Base-by-base conservation (phyloP, 2,888 invertebrate genomes). In the Ophonus ardosiacus region DNA sequence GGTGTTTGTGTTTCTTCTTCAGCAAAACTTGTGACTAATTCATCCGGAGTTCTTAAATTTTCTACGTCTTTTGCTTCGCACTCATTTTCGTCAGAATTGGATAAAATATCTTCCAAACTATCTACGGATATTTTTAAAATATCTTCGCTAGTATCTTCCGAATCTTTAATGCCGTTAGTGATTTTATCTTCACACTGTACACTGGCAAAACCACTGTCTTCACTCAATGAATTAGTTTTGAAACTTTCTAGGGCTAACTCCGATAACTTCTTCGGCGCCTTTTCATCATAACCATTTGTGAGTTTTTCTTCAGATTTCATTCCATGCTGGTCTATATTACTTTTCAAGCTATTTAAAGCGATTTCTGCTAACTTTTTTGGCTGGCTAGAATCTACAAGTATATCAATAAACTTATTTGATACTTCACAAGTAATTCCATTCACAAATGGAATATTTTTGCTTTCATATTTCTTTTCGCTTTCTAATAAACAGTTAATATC, bases 401-500 rank as follows among this genome's bases (percentile, higher is more conserved):
- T 83, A 59, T 83, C 83, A 83, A 74, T 61, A 38, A 83, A 59
- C 21, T 57, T 78, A 5, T 56, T 21, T 6, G 78, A 56, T 21
- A 76, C 15, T 59, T 71, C 83, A 57, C 57, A 74, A 7, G 8
- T 61, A 13, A 83, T 40, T 43, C 74, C 83, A 17, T 83, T 83
- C 13, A 83, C 76, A 17, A 83, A 71, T 10, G 83, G 83, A 18
- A 76, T 15, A 15, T 31, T 76, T 56, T 59, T 38, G 38, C 74
- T 59, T 78, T 43, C 38, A 63, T 43, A 81, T 81, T 40, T 38
- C 40, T 81, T 81, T 81, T 61, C 63, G 18, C 61, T 59, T 31
- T 71, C 71, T 78, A 84, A 78, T 65, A 84, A 56, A 65, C 65
- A 24, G 43, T 65, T 84, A 10, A 84, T 84, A 56, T 65, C 78